phyloP scores from a whole-genome alignment of 2,888 invertebrate genomes.

The Thymelicus lineola region DNA sequence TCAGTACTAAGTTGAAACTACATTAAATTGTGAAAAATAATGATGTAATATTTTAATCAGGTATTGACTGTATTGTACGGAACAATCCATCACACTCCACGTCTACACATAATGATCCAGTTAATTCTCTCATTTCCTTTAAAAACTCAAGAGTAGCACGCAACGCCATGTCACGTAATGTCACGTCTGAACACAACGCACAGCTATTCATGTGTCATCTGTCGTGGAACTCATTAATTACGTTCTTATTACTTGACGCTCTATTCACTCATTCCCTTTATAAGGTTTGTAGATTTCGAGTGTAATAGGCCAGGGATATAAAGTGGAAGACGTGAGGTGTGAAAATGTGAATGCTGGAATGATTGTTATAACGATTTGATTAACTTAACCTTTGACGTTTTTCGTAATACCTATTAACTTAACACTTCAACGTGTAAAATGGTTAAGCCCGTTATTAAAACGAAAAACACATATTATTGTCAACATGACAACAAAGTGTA shows the following conservation, averaged over 20 bases:
- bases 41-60: no score
- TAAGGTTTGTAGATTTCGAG: conserved; percentile 19
- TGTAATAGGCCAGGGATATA: neutral
- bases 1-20: no score
- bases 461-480: no score
- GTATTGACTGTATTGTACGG: neutral
- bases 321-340: neutral
- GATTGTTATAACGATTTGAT: neutral
- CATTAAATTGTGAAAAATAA: no score
- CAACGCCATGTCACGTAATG: conserved; percentile 16
- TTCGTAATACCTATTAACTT: no score
- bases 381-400: neutral
- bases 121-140: neutral
- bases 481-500: no score
- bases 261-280: conserved; percentile 36
- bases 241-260: conserved; percentile 31
- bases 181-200: conserved; percentile 13
- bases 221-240: conserved; percentile 37
- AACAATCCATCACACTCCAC: neutral
- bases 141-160: neutral
- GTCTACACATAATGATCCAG: neutral
- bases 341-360: neutral
- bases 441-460: no score
- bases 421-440: no score
- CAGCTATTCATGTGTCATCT: conserved; percentile 32